Evolutionary conservation across 2,888 invertebrate species (phyloP), one percentile per base, ranked within the genome.

Genomic region (Tachina grossa): DNA sequence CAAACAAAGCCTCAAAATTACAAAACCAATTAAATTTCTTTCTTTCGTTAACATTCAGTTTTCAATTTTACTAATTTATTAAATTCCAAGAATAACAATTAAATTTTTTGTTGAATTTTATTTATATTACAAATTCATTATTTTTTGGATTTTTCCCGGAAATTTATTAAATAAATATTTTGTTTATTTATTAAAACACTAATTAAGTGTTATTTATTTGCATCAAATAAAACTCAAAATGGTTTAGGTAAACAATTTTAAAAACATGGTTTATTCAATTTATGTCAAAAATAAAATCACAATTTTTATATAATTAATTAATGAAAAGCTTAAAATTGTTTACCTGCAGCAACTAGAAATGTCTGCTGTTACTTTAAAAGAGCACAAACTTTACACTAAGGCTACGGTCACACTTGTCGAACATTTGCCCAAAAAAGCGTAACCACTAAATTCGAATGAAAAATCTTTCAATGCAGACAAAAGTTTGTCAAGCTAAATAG

Each of bases 181-280:
- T 39, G 72, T 68, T 66, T 10, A 66, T 53, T 81, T 51, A 19
- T 16, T 47, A 61, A 61, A 53, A 19, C 61, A 68, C 83, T 83
- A 83, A 83, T 83, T 83, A 83, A 74, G 72, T 83, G 9, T 4
- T 45, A 49, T 59, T 72, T 55, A 49, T 63, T 79, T 69, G n/a
- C 4, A 39, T 45, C 13, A 39, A 72, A 49, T 13, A 41, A 47
- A 39, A 19, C 10, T 31, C 14, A 16, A 31, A 57, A 31, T 1
- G n/a, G 4, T 9, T 47, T 43, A 16, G 49, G 9, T 19, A 57
- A n/a, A 47, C 2, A 59, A 14, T 49, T 9, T 10, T 19, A 16
- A n/a, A 14, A 10, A 43, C 3, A 49, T n/a, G 13, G n/a, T 49
- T 51, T 51, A 51, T 51, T n/a, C 9, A 16, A 51, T 8, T n/a